These are phyloP conservation scores for Ricordea florida DNA, from an alignment of 92 coral and sea anemone species.

Conservation along the genomic window DNA sequence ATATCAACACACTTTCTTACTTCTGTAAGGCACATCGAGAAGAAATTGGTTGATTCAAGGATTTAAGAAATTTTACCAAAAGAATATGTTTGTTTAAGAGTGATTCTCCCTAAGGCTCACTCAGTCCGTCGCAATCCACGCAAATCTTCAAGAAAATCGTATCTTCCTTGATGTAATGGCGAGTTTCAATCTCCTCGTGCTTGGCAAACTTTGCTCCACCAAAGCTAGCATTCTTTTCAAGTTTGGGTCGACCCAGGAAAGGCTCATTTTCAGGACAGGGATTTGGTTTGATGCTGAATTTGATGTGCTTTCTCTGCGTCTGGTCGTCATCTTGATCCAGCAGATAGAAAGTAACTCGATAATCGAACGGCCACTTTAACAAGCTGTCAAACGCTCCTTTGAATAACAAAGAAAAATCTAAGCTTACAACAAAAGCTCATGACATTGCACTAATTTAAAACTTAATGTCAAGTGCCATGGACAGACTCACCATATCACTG, in stretches of 20 bases:
- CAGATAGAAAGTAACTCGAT: slow-evolving; percentile 85
- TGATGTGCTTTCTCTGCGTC: slow-evolving; percentile 86
- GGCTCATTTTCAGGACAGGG: slow-evolving; percentile 96
- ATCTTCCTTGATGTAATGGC: slow-evolving; percentile 86
- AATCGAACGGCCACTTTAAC: slow-evolving; percentile 97
- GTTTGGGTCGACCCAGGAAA: slow-evolving; percentile 92
- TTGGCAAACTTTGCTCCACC: slow-evolving; percentile 96
- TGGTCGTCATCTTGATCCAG: slow-evolving; percentile 84
- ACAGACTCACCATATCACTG: too few relatives aligned
- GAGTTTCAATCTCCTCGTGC: slow-evolving; percentile 90
- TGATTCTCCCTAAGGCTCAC: slow-evolving; percentile 65
- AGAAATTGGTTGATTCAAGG: too few relatives aligned
- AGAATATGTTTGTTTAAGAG: too few relatives aligned
- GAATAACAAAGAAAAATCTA: background rate
- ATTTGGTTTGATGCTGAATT: slow-evolving; percentile 96
- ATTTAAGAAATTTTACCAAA: too few relatives aligned
- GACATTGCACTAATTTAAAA: too few relatives aligned
- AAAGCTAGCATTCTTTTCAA: slow-evolving; percentile 98
- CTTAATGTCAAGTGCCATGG: too few relatives aligned
- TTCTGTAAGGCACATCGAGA: too few relatives aligned
- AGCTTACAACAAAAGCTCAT: background rate
- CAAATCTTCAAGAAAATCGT: slow-evolving; percentile 82
- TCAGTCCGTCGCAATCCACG: slow-evolving; percentile 89
- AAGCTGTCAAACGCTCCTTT: slow-evolving; percentile 92
- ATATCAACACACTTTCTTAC: too few relatives aligned